Percentiles rank a stretch among this genome's conserved stretches.
These are phyloP conservation scores for Sminthurides aquaticus DNA, from an alignment of 2,888 invertebrate species.

Conservation along the genomic window DNA sequence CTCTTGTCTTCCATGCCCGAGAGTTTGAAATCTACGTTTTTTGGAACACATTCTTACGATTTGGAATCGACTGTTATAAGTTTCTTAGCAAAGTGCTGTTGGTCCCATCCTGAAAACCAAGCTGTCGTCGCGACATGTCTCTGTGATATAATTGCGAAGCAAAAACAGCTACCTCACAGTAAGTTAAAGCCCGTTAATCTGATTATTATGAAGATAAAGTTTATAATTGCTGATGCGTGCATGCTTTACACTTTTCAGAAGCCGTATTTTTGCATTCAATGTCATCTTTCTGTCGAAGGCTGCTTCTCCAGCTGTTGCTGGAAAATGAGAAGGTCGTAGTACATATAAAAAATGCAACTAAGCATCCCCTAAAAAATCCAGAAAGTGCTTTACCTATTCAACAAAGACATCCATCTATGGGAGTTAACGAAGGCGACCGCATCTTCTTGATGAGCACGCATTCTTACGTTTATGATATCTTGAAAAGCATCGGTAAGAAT, in stretches of 20 bases:
- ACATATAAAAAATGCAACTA: constrained; percentile 53
- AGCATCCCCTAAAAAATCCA: constrained; percentile 43
- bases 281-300: constrained; percentile 77
- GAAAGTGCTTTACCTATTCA: constrained; percentile 45
- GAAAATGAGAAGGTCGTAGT: constrained; percentile 78
- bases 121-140: constrained; percentile 70
- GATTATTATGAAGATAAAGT: too few species aligned
- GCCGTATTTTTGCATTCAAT: constrained; percentile 55
- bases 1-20: constrained; percentile 52
- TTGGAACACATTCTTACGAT: constrained; percentile 43
- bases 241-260: constrained; percentile 42
- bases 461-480: constrained; percentile 32
- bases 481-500: constrained; percentile 35
- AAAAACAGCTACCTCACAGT: constrained; percentile 49
- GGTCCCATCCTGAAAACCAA: constrained; percentile 78
- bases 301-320: constrained; percentile 75
- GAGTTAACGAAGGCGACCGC: constrained; percentile 38
- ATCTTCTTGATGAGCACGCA: constrained; percentile 38
- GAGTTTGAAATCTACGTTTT: constrained; percentile 35
- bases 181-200: too few species aligned
- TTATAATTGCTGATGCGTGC: background rate
- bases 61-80: constrained; percentile 71
- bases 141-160: constrained; percentile 64
- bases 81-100: constrained; percentile 72
- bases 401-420: constrained; percentile 46